Base-by-base conservation (phyloP, 2,797 vertebrate species). In the Myripristis murdjan region DNA sequence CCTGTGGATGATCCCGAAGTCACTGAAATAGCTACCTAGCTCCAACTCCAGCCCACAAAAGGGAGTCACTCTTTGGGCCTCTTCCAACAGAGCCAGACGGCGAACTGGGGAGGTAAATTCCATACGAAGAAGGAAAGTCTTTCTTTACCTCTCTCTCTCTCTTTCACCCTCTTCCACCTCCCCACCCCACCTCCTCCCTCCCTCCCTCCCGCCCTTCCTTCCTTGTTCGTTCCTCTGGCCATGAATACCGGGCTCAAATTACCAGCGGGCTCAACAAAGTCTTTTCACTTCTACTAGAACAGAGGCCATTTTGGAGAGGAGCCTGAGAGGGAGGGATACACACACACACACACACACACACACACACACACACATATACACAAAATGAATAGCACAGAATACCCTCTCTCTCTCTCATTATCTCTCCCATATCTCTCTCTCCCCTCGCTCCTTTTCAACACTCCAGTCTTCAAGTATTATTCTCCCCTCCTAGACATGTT, bases 291-390 rank as follows among this genome's bases (percentile, higher is more conserved):
- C 82, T 66, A 79, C 81, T 79, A 79, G 79, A 87, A 88, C 85
- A 93, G 91, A 88, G 89, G 89, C 92, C 93, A 93, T 93, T 92
- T 93, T 92, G 89, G 79, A 91, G 81, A 89, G 70, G 82, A 83
- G 74, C 82, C 79, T 63, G 77, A 64, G 67, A 74, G 82, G 81
- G 86, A 80, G 72, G 78, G 77, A 63, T 66, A 59, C 60, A 28
- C 18, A 79, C 58, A 85, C 70, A 62, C 62, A 39, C 22, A 81
- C 58, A 85, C 76, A 91, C 87, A n/a, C n/a, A n/a, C n/a, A n/a
- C n/a, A n/a, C n/a, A n/a, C n/a, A n/a, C n/a, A n/a, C n/a, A n/a
- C n/a, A n/a, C n/a, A n/a, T n/a, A n/a, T n/a, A n/a, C n/a, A n/a
- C n/a, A n/a, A n/a, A 89, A 86, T 87, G 77, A 82, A 82, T 82